These are phyloP conservation scores for Hypanus sabinus DNA, from an alignment of 2,113 vertebrate genomes.

Conservation along the genomic window DNA sequence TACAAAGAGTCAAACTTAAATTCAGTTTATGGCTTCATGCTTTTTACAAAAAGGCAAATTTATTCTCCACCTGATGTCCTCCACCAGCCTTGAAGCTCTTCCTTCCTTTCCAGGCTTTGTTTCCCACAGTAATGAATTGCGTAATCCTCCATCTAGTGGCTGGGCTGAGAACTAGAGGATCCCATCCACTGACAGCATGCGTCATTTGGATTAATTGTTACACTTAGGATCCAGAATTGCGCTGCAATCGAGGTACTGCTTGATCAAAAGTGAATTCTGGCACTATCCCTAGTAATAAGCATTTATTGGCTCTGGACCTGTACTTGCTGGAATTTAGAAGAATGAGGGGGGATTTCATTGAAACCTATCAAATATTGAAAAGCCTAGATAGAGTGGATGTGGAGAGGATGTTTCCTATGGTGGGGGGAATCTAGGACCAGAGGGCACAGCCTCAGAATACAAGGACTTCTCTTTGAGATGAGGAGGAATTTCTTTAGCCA, in stretches of 20 bases:
- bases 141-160: background rate
- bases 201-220: background rate
- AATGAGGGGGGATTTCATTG: too few species aligned
- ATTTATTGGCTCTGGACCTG: too few species aligned
- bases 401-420: too few species aligned
- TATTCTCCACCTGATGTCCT: background rate
- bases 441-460: too few species aligned
- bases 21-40: background rate
- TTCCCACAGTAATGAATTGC: background rate
- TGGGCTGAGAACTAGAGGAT: background rate
- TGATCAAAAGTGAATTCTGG: background rate
- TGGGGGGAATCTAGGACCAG: too few species aligned
- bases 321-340: too few species aligned
- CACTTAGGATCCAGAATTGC: background rate
- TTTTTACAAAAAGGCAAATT: background rate
- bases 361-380: too few species aligned
- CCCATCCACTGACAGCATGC: background rate
- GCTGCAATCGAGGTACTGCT: background rate
- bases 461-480: too few species aligned
- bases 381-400: too few species aligned
- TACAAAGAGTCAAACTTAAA: background rate
- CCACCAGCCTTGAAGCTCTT: slow-evolving; percentile 12
- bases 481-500: too few species aligned
- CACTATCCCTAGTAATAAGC: background rate
- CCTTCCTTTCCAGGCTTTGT: slow-evolving; percentile 38